Percentiles rank a stretch among this genome's conserved stretches.
These are phyloP conservation scores for Dendropsophus ebraccatus DNA, from an alignment of 2,113 vertebrate genomes.

Conservation along the genomic window DNA sequence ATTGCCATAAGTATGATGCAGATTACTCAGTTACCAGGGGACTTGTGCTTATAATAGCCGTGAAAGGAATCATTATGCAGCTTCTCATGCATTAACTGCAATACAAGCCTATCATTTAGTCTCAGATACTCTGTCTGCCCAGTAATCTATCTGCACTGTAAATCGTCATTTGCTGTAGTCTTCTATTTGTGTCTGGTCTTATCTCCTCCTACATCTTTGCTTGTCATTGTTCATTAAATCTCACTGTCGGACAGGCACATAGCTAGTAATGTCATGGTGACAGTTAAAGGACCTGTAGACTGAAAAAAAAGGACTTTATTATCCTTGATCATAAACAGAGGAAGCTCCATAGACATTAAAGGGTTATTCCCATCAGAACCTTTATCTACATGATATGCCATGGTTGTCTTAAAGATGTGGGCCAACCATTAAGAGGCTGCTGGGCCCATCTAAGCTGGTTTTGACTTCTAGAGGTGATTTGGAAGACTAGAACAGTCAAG, in stretches of 20 bases:
- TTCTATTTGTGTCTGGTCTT: conserved; percentile 48
- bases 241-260: conserved; percentile 9
- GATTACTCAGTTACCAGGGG: conserved; percentile 36
- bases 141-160: conserved; percentile 50
- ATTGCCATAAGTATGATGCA: conserved; percentile 45
- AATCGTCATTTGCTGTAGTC: conserved; percentile 22
- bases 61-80: conserved; percentile 48
- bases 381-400: no score
- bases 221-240: conserved; percentile 46
- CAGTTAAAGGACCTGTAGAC: not conserved
- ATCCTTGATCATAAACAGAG: no score
- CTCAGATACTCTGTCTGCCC: conserved; percentile 41
- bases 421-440: no score
- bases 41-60: conserved; percentile 46
- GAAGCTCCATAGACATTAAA: no score
- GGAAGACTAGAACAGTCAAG: no score
- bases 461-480: no score
- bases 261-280: conserved; percentile 4
- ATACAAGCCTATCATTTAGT: conserved; percentile 52
- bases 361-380: no score
- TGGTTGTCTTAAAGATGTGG: no score
- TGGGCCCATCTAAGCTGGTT: no score
- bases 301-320: not conserved
- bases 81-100: conserved; percentile 49
- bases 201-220: conserved; percentile 35